Evolutionary conservation across 2,888 invertebrate genomes (phyloP), one percentile per base, ranked within the genome.

Genomic region (Drosophila engyochracea): DNA sequence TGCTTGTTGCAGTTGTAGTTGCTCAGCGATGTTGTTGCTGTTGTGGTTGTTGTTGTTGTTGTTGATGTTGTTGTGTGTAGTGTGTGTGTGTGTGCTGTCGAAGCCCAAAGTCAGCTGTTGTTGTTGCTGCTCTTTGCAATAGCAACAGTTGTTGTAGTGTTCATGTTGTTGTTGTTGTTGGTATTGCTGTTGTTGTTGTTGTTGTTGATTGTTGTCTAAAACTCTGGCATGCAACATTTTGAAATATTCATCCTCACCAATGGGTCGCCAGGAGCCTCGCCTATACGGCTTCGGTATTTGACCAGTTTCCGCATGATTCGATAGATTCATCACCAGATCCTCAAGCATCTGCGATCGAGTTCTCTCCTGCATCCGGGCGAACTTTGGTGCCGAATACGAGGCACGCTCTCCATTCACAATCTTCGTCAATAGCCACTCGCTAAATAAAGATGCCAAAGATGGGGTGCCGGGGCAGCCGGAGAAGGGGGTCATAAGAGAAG

Each of bases 251-350:
- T 93, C 92, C 93, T 93, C 92, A 80, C 95, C 98, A 79, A 98
- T 98, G 19, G 98, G 98, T 89, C 98, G 95, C 98, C 98, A 98
- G 10, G 98, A 98, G 95, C 96, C 96, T 94, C 96, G 95, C 93
- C 98, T 95, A 93, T 98, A 98, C 31, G 98, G 98, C 94, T 98
- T 98, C 14, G 98, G 98, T 93, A 98, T 98, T 94, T 98, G 98
- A 72, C 98, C 98, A 52, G 98, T 98, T 94, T 98, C 98, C 0
- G 97, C 98, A 91, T 98, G 98, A 94, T 98, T 98, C 83, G 97
- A 97, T 84, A 98, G 94, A 94, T 98, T 98, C 80, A 98, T 98
- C 12, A 98, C 98, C 73, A 98, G 97, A 91, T 98, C 98, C 93
- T 98, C 98, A 41, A 98, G 94, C 98, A 98, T 98, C 93, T 98